Evolutionary conservation across 2,888 invertebrate species (phyloP), one percentile per base, ranked within the genome.

Genomic region (Lasius fuliginosus): DNA sequence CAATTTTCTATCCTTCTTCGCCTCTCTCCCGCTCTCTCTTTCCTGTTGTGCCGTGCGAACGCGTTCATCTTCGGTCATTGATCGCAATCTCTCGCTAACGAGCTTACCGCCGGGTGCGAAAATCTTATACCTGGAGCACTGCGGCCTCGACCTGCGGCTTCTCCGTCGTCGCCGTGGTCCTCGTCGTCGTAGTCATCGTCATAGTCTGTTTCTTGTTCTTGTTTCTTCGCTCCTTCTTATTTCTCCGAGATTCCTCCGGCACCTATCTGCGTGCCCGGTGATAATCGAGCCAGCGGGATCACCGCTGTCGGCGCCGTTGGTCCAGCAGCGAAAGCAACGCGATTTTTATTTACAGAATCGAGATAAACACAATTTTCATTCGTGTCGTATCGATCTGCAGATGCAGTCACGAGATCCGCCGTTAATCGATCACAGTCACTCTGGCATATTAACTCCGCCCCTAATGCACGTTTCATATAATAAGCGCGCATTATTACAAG

Each of bases 61-160:
- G 93, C 94, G 94, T 94, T 93, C 94, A 94, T 93, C 94, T 93
- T 94, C 94, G 94, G 93, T 92, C 94, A 94, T 93, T 93, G 94
- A 94, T 94, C 93, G 94, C 94, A 92, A 93, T 94, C 93, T 92
- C 91, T 88, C 88, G 92, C 92, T 94, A 94, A 94, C 93, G 94
- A 93, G 93, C 93, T 91, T 92, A 93, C 93, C 93, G 86, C 91
- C 93, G 93, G 92, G 92, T 92, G 92, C 92, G 93, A 94, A 94
- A 93, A 94, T 93, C 92, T 90, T 91, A 23, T 23, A 90, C 91
- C 91, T 86, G 90, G 86, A 87, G 89, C 86, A 88, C 79, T 81
- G 36, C 46, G 82, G 79, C 69, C 68, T 71, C 90, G 83, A 83
- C 86, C 90, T 82, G 82, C 79, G 77, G 82, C 79, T 76, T 60